Evolutionary conservation across 2,797 vertebrate genomes (phyloP).

Genomic region (Taenioides sp.): DNA sequence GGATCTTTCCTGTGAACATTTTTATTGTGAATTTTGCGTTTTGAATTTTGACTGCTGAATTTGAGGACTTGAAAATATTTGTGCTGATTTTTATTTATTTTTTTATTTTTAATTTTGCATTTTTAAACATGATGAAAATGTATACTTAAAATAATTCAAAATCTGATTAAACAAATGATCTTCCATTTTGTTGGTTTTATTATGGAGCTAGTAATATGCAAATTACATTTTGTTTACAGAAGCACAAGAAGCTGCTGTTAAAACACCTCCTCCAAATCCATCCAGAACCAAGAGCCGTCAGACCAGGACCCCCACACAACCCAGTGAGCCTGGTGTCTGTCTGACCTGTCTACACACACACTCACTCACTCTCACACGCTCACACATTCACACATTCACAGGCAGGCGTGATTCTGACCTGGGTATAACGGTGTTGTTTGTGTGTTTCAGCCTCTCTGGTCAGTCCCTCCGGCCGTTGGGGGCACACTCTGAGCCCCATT

Average conservation of each 20-base stretch:
- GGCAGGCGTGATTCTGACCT: neutral
- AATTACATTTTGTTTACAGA: conserved; percentile 19
- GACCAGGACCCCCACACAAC: conserved; percentile 63
- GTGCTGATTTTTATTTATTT: too few relatives aligned
- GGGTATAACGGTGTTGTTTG: neutral
- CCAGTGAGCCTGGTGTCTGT: conserved; percentile 21
- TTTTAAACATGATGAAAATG: too few relatives aligned
- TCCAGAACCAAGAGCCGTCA: conserved; percentile 64
- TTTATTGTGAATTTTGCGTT: too few relatives aligned
- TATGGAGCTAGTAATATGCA: too few relatives aligned
- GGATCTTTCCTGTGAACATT: too few relatives aligned
- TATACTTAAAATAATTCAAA: too few relatives aligned
- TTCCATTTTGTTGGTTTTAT: too few relatives aligned
- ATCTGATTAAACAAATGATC: too few relatives aligned
- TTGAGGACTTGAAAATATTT: too few relatives aligned
- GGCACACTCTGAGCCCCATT: conserved; percentile 76
- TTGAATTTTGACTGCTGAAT: too few relatives aligned
- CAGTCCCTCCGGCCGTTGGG: conserved; percentile 77
- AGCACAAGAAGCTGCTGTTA: conserved; percentile 39
- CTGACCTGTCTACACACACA: neutral
- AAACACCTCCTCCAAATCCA: conserved; percentile 53
- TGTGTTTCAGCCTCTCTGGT: neutral
- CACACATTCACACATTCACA: too few relatives aligned
- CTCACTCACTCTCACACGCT: neutral
- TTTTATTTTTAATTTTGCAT: too few relatives aligned